A percentile compares a stretch with the other conserved stretches of the same genome.
These are phyloP conservation scores for Proales similis DNA, from an alignment of 1,140 invertebrate species.

Conservation along the genomic window DNA sequence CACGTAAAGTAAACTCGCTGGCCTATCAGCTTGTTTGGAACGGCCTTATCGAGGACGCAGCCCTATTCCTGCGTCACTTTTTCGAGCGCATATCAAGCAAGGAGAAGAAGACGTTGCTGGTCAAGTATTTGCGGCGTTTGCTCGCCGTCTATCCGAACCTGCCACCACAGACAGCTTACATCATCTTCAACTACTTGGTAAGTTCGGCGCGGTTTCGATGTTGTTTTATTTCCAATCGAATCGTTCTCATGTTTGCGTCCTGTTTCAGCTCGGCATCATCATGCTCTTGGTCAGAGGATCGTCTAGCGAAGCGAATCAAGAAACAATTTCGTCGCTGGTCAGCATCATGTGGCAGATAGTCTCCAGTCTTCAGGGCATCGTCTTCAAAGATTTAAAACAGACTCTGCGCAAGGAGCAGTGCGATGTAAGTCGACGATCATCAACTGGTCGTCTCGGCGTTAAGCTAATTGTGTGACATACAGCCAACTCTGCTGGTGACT, in stretches of 20 bases:
- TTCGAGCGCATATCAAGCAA: conserved; percentile 82
- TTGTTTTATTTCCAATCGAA: conserved; percentile 37
- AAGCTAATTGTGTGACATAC: conserved; percentile 39
- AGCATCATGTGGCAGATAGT: conserved; percentile 95
- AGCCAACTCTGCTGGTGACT: conserved; percentile 82
- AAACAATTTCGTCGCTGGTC: conserved; percentile 81
- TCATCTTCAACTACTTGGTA: conserved; percentile 97
- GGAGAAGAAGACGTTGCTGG: conserved; percentile 89
- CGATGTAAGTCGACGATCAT: conserved; percentile 67
- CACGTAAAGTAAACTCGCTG: conserved; percentile 41
- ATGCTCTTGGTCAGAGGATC: conserved; percentile 98
- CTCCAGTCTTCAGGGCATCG: conserved; percentile 89
- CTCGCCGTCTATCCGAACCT: conserved; percentile 76
- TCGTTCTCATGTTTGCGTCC: conserved; percentile 37
- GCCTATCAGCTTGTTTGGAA: conserved; percentile 76
- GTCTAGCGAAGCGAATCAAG: conserved; percentile 84
- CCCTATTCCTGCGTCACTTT: conserved; percentile 87
- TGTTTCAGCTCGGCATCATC: conserved; percentile 88
- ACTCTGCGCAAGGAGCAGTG: conserved; percentile 97
- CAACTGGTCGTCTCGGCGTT: not conserved
- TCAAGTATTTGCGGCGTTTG: conserved; percentile 78
- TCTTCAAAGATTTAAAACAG: conserved; percentile 98
- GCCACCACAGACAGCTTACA: conserved; percentile 93
- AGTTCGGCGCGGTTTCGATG: too few species aligned
- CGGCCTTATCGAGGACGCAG: conserved; percentile 93